phyloP scores from a whole-genome alignment of 2,113 vertebrate species.

The Crotalus helleri region DNA sequence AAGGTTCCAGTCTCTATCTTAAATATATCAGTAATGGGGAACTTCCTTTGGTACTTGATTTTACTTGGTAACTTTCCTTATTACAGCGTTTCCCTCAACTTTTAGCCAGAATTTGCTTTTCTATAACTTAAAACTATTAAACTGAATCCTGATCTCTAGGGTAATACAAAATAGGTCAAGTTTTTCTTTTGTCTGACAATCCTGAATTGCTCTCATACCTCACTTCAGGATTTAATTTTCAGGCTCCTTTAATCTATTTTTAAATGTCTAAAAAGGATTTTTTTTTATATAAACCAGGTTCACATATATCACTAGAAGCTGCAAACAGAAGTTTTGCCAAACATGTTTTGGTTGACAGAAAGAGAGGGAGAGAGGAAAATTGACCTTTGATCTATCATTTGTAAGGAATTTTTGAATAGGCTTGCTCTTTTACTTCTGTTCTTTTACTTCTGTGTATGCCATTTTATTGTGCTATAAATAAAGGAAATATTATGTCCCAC shows the following conservation, averaged over 20 bases:
- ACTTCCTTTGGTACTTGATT: not conserved
- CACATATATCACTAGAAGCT: conserved; percentile 50
- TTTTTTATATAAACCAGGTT: conserved; percentile 44
- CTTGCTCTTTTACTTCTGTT: conserved; percentile 6
- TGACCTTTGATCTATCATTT: conserved; percentile 39
- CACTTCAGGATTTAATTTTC: not conserved
- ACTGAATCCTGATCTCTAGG: not conserved
- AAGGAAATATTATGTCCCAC: conserved; percentile 39
- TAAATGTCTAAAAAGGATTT: conserved; percentile 38
- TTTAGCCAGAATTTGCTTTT: not conserved
- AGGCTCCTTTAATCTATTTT: not conserved
- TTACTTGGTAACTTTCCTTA: not conserved
- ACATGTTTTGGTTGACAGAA: conserved; percentile 32
- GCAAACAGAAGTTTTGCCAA: conserved; percentile 46
- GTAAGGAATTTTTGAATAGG: conserved; percentile 24
- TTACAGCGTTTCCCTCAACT: not conserved
- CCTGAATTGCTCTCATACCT: not conserved
- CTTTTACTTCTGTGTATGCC: conserved; percentile 3
- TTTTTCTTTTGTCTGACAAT: not conserved
- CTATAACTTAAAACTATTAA: not conserved
- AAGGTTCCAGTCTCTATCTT: not conserved
- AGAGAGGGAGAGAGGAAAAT: not conserved
- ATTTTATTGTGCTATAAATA: conserved; percentile 33
- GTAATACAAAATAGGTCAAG: not conserved
- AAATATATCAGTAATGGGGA: not conserved